A percentile compares a stretch with the other conserved stretches of the same genome.
These are phyloP conservation scores for Rambutsinella grinnellia DNA, from an alignment of 2,888 invertebrate species.

Conservation along the genomic window DNA sequence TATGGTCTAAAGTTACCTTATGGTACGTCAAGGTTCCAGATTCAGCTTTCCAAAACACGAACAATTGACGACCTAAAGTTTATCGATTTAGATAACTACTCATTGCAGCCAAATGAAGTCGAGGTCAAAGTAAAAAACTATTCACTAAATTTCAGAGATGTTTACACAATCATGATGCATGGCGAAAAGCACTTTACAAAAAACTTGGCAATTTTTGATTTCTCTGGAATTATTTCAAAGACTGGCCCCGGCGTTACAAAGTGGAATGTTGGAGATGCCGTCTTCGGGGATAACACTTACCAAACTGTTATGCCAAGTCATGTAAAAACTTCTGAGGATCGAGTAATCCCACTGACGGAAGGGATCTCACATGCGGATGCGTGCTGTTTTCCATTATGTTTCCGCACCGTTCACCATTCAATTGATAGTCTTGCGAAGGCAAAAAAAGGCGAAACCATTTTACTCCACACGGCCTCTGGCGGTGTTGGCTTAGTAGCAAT, in stretches of 20 bases:
- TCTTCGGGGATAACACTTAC: slow-evolving; percentile 10
- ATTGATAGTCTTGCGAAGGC: slow-evolving; percentile 17
- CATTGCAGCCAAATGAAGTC: slow-evolving; percentile 18
- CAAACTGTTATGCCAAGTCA: slow-evolving; percentile 31
- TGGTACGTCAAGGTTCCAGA: slow-evolving; percentile 28
- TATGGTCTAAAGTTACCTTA: slow-evolving; percentile 11
- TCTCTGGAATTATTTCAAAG: slow-evolving; percentile 22
- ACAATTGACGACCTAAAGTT: slow-evolving; percentile 39
- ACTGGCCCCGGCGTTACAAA: slow-evolving; percentile 12
- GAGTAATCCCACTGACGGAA: not conserved
- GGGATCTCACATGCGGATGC: slow-evolving; percentile 12
- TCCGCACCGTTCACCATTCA: slow-evolving; percentile 4
- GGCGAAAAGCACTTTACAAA: slow-evolving; percentile 2
- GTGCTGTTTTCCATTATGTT: slow-evolving; percentile 6
- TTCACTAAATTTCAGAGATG: slow-evolving; percentile 40
- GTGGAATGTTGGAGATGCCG: slow-evolving; percentile 22
- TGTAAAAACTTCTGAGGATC: not conserved
- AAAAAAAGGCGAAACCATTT: slow-evolving; percentile 18
- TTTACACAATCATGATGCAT: slow-evolving; percentile 36
- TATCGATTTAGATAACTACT: not conserved
- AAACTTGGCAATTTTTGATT: slow-evolving; percentile 27
- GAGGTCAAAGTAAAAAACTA: slow-evolving; percentile 35
- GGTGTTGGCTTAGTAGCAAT: slow-evolving; percentile 43
- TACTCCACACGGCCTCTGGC: slow-evolving; percentile 28
- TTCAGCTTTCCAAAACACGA: slow-evolving; percentile 5